These are phyloP conservation scores for Ceryle rudis DNA, from an alignment of 2,797 vertebrate genomes.

Conservation along the genomic window DNA sequence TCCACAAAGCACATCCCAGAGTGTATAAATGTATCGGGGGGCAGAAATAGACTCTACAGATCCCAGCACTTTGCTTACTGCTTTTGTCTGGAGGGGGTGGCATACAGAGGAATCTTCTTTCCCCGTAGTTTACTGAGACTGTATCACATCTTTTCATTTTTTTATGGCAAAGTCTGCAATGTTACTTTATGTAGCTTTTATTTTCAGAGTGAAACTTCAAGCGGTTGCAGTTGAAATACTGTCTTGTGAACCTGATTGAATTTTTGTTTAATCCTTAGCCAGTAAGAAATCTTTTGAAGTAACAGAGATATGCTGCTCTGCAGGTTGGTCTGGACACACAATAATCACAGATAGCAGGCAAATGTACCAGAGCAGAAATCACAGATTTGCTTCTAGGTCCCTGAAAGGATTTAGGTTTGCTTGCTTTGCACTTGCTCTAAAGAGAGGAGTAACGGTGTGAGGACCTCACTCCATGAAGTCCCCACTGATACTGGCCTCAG, in stretches of 20 bases:
- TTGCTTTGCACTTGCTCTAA: neutral
- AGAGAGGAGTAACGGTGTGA: neutral
- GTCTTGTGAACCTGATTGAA: neutral
- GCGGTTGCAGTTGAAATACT: neutral
- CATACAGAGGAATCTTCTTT: neutral
- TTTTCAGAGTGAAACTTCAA: neutral
- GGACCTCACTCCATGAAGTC: neutral
- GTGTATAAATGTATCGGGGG: too few species aligned
- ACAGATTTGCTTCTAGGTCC: neutral
- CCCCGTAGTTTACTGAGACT: neutral
- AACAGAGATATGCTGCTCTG: neutral
- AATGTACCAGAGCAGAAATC: neutral
- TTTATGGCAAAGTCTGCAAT: neutral
- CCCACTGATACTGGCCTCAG: neutral
- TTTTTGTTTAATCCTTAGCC: conserved; percentile 13
- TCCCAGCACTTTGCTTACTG: neutral
- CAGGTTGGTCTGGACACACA: neutral
- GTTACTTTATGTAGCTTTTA: neutral
- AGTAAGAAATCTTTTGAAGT: neutral
- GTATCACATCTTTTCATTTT: neutral
- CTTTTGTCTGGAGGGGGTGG: neutral
- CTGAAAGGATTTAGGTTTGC: neutral
- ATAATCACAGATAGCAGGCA: neutral
- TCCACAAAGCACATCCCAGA: neutral
- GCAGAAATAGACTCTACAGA: neutral